Percentiles rank a stretch among this genome's conserved stretches.
phyloP scores from a whole-genome alignment of 2,888 invertebrate genomes.

The Mimumesa dahlbomi region DNA sequence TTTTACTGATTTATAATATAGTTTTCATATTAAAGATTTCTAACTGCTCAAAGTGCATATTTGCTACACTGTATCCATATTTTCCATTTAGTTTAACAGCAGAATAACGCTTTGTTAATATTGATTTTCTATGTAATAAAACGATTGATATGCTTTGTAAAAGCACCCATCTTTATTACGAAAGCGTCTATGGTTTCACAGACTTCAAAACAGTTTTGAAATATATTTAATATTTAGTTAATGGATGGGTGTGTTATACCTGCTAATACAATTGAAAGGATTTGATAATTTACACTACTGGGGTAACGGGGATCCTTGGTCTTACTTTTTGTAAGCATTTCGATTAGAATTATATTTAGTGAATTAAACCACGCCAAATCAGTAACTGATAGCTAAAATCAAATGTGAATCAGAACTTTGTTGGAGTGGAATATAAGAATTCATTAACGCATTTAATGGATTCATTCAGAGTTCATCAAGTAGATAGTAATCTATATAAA shows the following conservation, averaged over 20 bases:
- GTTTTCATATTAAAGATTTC: constrained; percentile 30
- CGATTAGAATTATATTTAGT: constrained; percentile 54
- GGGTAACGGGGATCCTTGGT: constrained; percentile 64
- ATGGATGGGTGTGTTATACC: constrained; percentile 31
- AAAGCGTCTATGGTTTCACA: constrained; percentile 35
- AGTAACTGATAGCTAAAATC: constrained; percentile 47
- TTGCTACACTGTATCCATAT: constrained; percentile 22
- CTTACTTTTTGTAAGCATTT: constrained; percentile 56
- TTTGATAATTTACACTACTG: constrained; percentile 37
- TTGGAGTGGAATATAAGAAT: constrained; percentile 38
- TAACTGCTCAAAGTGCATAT: constrained; percentile 31
- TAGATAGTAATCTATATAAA: constrained; percentile 49
- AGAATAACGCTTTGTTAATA: constrained; percentile 27
- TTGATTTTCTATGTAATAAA: constrained; percentile 22
- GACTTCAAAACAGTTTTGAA: constrained; percentile 27
- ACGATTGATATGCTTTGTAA: constrained; percentile 15
- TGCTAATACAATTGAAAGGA: constrained; percentile 31
- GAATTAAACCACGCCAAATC: constrained; percentile 47
- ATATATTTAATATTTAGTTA: constrained; percentile 32
- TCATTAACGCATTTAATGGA: constrained; percentile 45
- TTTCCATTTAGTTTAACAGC: constrained; percentile 31
- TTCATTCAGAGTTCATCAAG: constrained; percentile 48
- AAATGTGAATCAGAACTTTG: constrained; percentile 35
- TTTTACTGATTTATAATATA: constrained; percentile 15
- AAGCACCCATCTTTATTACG: constrained; percentile 18